Evolutionary conservation across 2,888 invertebrate species (phyloP).

Genomic region (Blastobasis adustella): DNA sequence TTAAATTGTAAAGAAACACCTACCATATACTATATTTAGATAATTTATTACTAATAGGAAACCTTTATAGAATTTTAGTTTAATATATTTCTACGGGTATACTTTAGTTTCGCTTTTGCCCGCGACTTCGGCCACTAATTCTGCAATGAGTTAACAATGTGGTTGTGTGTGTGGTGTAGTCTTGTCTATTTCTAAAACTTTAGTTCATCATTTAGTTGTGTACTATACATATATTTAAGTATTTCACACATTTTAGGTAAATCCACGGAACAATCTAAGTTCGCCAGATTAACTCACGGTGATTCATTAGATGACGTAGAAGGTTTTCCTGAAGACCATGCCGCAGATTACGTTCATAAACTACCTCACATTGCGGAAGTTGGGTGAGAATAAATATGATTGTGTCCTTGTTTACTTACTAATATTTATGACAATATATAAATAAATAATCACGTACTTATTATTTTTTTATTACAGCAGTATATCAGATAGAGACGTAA

Average conservation of each 20-base stretch:
- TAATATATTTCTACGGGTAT: background rate
- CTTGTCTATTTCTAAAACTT: background rate
- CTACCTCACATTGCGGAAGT: conserved; percentile 66
- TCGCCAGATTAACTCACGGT: conserved; percentile 55
- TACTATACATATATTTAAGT: background rate
- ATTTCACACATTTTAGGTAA: conserved; percentile 26
- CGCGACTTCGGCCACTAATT: too few relatives aligned
- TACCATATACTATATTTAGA: too few relatives aligned
- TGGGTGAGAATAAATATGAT: conserved; percentile 35
- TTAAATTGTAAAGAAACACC: too few relatives aligned
- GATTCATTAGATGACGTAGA: conserved; percentile 71
- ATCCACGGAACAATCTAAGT: conserved; percentile 37
- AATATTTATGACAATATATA: background rate
- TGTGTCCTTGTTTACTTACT: background rate
- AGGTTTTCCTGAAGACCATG: conserved; percentile 68
- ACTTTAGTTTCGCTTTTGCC: too few relatives aligned
- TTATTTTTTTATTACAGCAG: conserved; percentile 27
- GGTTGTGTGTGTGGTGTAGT: too few relatives aligned
- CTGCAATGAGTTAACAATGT: too few relatives aligned
- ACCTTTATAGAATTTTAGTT: background rate
- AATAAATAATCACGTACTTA: background rate
- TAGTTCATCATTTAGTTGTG: background rate
- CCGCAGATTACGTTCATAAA: conserved; percentile 59
- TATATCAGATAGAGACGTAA: conserved; percentile 39
- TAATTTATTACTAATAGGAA: conserved; percentile 1